Base-by-base conservation (phyloP, 2,888 invertebrate species). In the Cephus rjabovi region DNA sequence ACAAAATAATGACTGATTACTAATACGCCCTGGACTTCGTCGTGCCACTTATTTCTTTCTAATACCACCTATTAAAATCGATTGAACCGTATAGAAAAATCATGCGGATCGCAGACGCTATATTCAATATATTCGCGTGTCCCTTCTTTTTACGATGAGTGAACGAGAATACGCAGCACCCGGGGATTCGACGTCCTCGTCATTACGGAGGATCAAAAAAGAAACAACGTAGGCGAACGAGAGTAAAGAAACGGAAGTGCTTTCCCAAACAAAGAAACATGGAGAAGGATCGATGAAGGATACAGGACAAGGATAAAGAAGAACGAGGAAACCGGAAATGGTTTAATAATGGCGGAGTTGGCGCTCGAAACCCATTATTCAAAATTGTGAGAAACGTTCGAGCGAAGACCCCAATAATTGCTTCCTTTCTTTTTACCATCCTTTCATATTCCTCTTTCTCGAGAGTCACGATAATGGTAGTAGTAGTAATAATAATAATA, bases 391-490 rank as follows among this genome's bases (percentile, higher is more conserved):
- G 23, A 56, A 23, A 56, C 23, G 23, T 56, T 56, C 56, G 56
- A 56, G 56, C 56, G 23, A 56, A 4, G 23, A 6, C 56, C 56
- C 37, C 6, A 15, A 56, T 9, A 56, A 56, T 56, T 56, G 23
- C 56, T 56, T 56, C 0, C 2, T 56, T 56, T 56, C 23, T 56
- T 56, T 6, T 56, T 56, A 56, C 56, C 9, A 23, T 56, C 56
- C 23, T 9, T 79, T 85, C 80, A 80, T 82, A 80, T 79, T 79
- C 85, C 86, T 86, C 86, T 85, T 85, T 84, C 80, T 80, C 84
- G 81, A 85, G 86, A 86, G 12, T 33, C 37, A 37, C 15, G 34
- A 77, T 68, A 74, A 75, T 69, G 70, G 69, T 76, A 40, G 6
- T 40, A 40, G 1, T 40, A 40, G 3, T 68, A 73, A 40, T 74